Evolutionary conservation across 2,113 vertebrate species (phyloP).

Genomic region (Vombatus ursinus): DNA sequence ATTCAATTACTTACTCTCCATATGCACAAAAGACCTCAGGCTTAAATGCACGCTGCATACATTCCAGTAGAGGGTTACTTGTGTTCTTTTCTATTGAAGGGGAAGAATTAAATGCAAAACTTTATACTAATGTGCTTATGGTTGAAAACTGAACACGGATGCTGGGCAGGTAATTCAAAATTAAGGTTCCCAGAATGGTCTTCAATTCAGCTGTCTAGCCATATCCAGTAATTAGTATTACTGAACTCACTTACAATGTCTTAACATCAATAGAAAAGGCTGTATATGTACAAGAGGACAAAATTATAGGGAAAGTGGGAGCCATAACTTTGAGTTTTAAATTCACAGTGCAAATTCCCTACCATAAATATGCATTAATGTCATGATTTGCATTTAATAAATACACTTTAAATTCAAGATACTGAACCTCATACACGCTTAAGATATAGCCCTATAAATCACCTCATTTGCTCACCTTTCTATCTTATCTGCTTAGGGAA

Average conservation of each 20-base stretch:
- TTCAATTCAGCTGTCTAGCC: background rate
- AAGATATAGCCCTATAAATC: conserved; percentile 50
- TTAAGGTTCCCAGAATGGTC: background rate
- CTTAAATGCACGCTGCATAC: background rate
- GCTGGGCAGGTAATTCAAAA: background rate
- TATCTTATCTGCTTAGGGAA: conserved; percentile 39
- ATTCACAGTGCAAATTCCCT: background rate
- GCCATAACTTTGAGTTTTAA: conserved; percentile 41
- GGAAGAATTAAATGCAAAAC: background rate
- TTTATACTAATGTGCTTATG: background rate
- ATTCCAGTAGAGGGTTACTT: background rate
- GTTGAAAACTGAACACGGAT: background rate
- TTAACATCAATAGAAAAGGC: conserved; percentile 35
- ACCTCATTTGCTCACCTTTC: conserved; percentile 2
- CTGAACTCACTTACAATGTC: background rate
- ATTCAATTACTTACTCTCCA: background rate
- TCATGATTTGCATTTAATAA: conserved; percentile 58
- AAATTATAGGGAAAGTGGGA: conserved; percentile 54
- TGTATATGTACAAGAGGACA: background rate
- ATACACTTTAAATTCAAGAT: conserved; percentile 51
- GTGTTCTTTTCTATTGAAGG: background rate
- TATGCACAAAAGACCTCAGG: background rate
- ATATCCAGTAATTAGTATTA: background rate
- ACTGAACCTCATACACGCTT: background rate
- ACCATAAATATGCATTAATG: conserved; percentile 44